Percentiles rank a stretch among this genome's conserved stretches.
These are phyloP conservation scores for Cairina moschata DNA, from an alignment of 2,113 vertebrate genomes.

Conservation along the genomic window DNA sequence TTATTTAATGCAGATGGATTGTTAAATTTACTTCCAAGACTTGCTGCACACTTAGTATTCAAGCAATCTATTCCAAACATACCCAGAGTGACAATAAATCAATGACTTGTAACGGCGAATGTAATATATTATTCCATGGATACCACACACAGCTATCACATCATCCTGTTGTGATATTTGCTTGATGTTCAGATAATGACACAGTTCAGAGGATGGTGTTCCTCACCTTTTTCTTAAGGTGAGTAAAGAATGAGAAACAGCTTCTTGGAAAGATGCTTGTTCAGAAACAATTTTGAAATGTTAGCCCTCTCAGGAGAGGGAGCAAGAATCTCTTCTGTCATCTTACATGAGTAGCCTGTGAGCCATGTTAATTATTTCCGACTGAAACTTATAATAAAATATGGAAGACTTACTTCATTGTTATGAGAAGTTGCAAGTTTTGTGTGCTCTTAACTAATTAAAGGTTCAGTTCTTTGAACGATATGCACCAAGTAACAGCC, in stretches of 20 bases:
- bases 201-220: background rate
- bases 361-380: conserved; percentile 37
- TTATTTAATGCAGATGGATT: background rate
- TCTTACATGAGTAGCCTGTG: conserved; percentile 35
- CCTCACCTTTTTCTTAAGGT: conserved; percentile 1
- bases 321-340: conserved; percentile 54
- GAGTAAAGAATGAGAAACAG: conserved; percentile 39
- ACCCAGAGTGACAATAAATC: background rate
- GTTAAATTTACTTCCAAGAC: background rate
- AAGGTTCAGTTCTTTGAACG: background rate
- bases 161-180: background rate
- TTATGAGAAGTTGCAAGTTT: conserved; percentile 52
- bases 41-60: background rate
- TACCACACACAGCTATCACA: background rate
- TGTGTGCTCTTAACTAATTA: conserved; percentile 28
- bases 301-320: background rate
- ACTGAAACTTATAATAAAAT: conserved; percentile 51
- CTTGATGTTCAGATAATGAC: background rate
- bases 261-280: conserved; percentile 7
- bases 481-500: background rate
- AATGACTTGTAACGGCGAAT: background rate
- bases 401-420: conserved; percentile 44
- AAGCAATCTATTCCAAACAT: background rate
- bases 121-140: background rate
- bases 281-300: conserved; percentile 41